phyloP scores from a whole-genome alignment of 2,888 invertebrate species.

The Dioctria rufipes region DNA sequence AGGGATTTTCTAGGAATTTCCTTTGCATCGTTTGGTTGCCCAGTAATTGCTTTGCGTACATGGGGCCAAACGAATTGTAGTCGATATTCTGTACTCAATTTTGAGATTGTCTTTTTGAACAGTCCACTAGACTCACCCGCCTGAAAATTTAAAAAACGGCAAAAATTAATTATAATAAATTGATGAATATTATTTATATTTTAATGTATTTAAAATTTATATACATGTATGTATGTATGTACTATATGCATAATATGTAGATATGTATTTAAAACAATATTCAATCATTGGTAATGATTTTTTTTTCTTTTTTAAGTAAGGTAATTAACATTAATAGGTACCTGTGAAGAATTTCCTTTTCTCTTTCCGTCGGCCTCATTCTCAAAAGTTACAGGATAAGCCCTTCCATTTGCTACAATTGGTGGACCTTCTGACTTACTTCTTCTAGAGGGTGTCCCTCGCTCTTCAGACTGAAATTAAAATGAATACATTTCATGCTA shows the following conservation, averaged over 20 bases:
- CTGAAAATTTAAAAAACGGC: constrained; percentile 68
- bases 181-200: constrained; percentile 5
- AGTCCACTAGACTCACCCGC: constrained; percentile 79
- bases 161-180: constrained; percentile 20
- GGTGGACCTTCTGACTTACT: constrained; percentile 86
- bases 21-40: constrained; percentile 74
- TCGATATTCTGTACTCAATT: constrained; percentile 88
- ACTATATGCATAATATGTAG: background rate
- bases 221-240: background rate
- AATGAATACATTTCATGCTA: constrained; percentile 61
- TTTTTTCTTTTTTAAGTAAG: background rate
- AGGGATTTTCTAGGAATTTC: constrained; percentile 84
- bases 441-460: constrained; percentile 80
- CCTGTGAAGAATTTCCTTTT: constrained; percentile 66
- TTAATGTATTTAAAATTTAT: background rate
- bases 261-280: background rate
- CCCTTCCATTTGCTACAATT: constrained; percentile 70
- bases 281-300: background rate
- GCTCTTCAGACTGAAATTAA: constrained; percentile 79
- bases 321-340: constrained; percentile 59
- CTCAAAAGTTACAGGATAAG: constrained; percentile 67
- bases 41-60: constrained; percentile 70
- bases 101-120: constrained; percentile 80
- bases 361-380: constrained; percentile 67
- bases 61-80: constrained; percentile 92